Evolutionary conservation across 2,797 vertebrate genomes (phyloP), one percentile per base, ranked within the genome.

Genomic region (Lycodopsis pacificus): DNA sequence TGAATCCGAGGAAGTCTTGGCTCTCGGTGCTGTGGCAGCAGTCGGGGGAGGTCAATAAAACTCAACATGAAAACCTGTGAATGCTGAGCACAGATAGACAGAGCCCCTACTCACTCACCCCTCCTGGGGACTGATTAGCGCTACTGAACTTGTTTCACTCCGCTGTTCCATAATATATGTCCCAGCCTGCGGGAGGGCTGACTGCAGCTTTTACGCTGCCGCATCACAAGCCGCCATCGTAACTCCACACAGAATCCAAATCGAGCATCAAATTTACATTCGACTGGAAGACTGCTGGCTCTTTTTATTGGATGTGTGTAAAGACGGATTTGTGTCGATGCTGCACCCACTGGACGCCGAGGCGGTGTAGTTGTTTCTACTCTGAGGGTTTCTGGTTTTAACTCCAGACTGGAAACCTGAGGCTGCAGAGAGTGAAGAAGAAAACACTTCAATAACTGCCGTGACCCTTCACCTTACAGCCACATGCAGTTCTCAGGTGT

Each of bases 61-160:
- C 11, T 53, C 67, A 2, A 53, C 63, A 71, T 71, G 22, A 66
- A 61, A 34, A 59, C 44, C 62, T 44, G 76, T 25, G 51, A 63
- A 64, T 49, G 71, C 57, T 40, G 59, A 58, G 49, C 65, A 27
- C 40, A 44, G 65, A 30, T 30, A 27, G 62, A 12, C 46, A 14
- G 61, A 66, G 64, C 38, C 49, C 63, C 25, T 34, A 4, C 3
- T 44, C 49, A 20, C 38, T 54, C 34, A 34, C 32, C 42, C 42
- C 75, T 78, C 76, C 7, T 20, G 66, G 66, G 76, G 6, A 46
- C 70, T 65, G 74, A 77, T 82, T 73, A 82, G 80, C 15, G 38
- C 30, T 59, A 17, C 54, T 71, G 69, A 73, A 46, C 57, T 69
- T 2, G 20, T 67, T 63, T 68, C 58, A 40, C 17, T 65, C 34